Base-by-base conservation (phyloP, 2,888 invertebrate genomes). In the Apomyelois bistriatella region DNA sequence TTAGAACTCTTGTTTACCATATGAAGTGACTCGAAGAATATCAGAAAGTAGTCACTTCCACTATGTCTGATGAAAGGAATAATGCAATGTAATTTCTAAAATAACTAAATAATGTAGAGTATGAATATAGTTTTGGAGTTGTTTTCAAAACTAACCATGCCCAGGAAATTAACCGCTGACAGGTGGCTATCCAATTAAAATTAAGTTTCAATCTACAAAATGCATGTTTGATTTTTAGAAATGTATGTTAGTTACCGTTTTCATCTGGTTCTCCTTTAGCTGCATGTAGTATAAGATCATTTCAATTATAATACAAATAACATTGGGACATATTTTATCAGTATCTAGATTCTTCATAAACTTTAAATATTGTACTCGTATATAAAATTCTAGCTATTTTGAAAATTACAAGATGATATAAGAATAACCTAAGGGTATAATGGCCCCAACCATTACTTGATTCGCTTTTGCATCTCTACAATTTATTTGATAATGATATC, bases 1-100 rank as follows among this genome's bases (percentile, higher is more conserved):
- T 68, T 57, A 50, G 30, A 38, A 51, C 50, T 53, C 49, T 60
- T 64, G 35, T 66, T 74, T 72, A 77, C 82, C 82, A 68, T 75
- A 67, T 58, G 63, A 62, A 53, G 57, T 52, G 46, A 51, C 64
- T 61, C 59, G 67, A 66, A 59, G 13, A 13, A 15, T 30, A 68
- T 82, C 78, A 83, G 65, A 81, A 68, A 65, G 76, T 59, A 61
- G 80, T 72, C 64, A 74, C 74, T 75, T 74, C 79, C 71, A 66
- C 75, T 64, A 68, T 72, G 71, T 79, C 85, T 85, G 76, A 76
- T 62, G 72, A 76, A 76, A 75, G 65, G 70, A 74, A 53, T 47
- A 53, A 46, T 41, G 17, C 22, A 40, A 17, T 35, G 30, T 28
- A 12, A 47, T 40, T 13, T 47, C 32, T 10, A 38, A 6, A 38